Base-by-base conservation (phyloP, 2,797 vertebrate genomes). In the Glossophaga mutica region DNA sequence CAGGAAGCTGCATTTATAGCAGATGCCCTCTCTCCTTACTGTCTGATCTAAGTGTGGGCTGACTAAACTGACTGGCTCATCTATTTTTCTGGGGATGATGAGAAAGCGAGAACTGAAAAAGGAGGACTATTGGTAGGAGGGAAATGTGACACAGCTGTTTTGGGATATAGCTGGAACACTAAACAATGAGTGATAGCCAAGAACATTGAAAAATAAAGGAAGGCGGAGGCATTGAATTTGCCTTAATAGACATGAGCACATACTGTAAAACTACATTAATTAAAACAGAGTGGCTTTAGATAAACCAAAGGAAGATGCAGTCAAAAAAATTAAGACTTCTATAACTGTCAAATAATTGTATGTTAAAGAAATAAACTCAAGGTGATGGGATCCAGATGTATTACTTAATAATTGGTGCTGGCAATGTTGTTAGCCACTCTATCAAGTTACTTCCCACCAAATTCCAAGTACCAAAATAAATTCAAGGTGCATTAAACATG, bases 401-500 rank as follows among this genome's bases (percentile, higher is more conserved):
- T 70, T 73, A 74, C 46, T 88, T 86, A 68, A 90, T 68, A 78
- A 90, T 32, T 91, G 24, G 10, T 65, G 26, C 37, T 86, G 34
- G 26, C 26, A 85, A 29, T 73, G 52, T 87, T 90, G 81, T 92
- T 55, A 92, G 37, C 9, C 39, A 79, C 26, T 95, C 42, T 55
- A 26, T 70, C 34, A 90, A 85, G 10, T 82, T 74, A 19, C 21
- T 96, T 79, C 21, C 59, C 52, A 85, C 7, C 52, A 77, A 68
- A 74, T 91, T 74, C 15, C 73, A 93, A 91, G 57, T 26, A 70
- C 71, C n/a, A 78, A 88, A 96, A 68, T 85, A 87, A 90, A 87
- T 81, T 81, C 29, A 88, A 85, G 16, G 14, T 68, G 4, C 19
- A n/a, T 86, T 90, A 71, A 84, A 91, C 14, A 42, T 74, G 21